Evolutionary conservation across 1,140 invertebrate species (phyloP).

Genomic region (Drosophila mayri): DNA sequence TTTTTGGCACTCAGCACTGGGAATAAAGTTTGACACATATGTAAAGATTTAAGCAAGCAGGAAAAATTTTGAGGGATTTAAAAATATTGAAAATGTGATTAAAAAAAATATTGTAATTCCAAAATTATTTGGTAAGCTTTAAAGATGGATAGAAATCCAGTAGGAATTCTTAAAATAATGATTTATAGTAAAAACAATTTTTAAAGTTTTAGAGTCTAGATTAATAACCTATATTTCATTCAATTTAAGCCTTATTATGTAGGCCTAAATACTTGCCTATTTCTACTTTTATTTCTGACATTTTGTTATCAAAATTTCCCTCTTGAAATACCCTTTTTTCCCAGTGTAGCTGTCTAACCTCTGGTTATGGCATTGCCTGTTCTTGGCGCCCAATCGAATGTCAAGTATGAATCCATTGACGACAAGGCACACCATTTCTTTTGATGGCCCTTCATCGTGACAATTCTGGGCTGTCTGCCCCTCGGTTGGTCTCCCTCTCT

Average conservation of each 20-base stretch:
- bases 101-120: too few species aligned
- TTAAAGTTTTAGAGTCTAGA: too few species aligned
- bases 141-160: neutral
- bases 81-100: neutral
- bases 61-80: neutral
- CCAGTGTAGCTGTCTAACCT: neutral
- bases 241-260: too few species aligned
- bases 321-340: neutral
- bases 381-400: conserved; percentile 69
- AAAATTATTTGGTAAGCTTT: neutral
- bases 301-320: neutral
- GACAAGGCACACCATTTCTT: conserved; percentile 63
- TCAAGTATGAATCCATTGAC: conserved; percentile 81
- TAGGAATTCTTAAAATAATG: neutral
- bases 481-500: neutral
- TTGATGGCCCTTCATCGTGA: conserved; percentile 61
- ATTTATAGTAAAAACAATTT: neutral
- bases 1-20: conserved; percentile 54
- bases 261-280: neutral
- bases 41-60: neutral
- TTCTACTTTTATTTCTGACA: neutral
- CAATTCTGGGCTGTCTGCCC: conserved; percentile 25
- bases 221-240: neutral
- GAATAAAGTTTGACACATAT: neutral
- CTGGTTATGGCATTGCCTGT: conserved; percentile 17